Percentiles rank a stretch among this genome's conserved stretches.
These are phyloP conservation scores for Porites evermanni DNA, from an alignment of 92 coral and sea anemone genomes.

Conservation along the genomic window DNA sequence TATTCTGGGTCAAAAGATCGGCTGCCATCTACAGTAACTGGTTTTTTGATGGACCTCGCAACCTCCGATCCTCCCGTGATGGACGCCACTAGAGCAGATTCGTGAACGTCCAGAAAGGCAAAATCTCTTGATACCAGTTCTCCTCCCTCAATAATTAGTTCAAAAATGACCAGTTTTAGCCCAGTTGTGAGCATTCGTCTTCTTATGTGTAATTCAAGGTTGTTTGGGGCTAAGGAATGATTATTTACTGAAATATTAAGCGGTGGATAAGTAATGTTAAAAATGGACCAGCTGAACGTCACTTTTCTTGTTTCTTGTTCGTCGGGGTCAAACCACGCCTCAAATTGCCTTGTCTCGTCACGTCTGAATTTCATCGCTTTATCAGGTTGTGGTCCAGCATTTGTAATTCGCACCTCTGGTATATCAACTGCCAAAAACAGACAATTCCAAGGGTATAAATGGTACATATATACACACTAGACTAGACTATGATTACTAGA, in stretches of 20 bases:
- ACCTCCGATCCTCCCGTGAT: constrained; percentile 26
- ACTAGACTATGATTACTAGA: no score
- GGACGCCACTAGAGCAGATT: constrained; percentile 14
- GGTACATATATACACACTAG: no score
- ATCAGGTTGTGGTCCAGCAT: constrained; percentile 5
- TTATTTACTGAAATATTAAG: neutral
- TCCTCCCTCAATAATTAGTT: neutral
- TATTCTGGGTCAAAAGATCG: constrained; percentile 24
- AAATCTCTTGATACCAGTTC: constrained; percentile 8
- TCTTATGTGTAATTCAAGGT: constrained; percentile 1
- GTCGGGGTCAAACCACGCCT: neutral
- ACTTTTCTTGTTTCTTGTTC: neutral
- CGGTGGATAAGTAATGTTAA: neutral
- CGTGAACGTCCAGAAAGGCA: neutral
- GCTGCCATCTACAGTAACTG: neutral
- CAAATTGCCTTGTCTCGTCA: constrained; percentile 10
- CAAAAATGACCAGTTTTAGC: constrained; percentile 9
- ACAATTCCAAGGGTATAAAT: neutral
- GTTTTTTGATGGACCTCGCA: neutral
- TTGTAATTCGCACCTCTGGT: neutral
- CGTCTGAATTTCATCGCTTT: constrained; percentile 8
- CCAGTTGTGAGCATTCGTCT: constrained; percentile 1
- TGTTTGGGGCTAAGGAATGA: neutral
- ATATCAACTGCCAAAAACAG: neutral
- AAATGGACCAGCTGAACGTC: neutral